Percentiles rank a stretch among this genome's conserved stretches.
Evolutionary conservation across 2,888 invertebrate species (phyloP).

Genomic region (Leptinotarsa peninsularis): DNA sequence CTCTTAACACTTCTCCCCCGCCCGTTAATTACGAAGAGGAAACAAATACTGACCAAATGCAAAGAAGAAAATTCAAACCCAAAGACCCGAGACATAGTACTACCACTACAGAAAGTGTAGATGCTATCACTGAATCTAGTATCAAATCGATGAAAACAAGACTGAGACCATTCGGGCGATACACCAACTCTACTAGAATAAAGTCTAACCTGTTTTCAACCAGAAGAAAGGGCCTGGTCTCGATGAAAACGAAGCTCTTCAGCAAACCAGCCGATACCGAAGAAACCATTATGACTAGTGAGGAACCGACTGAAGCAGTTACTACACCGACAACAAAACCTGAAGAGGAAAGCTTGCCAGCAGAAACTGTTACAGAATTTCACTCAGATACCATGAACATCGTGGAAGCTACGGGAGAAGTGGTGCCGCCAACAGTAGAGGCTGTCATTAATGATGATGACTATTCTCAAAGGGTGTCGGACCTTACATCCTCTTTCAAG

Average conservation of each 20-base stretch:
- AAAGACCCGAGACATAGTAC: constrained; percentile 60
- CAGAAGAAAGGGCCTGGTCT: constrained; percentile 51
- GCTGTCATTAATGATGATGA: constrained; percentile 40
- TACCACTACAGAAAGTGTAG: constrained; percentile 44
- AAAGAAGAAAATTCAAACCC: constrained; percentile 62
- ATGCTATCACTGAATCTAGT: constrained; percentile 55
- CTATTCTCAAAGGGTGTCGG: constrained; percentile 78
- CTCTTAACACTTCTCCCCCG: constrained; percentile 55
- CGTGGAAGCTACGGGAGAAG: constrained; percentile 52
- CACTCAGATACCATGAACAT: constrained; percentile 54
- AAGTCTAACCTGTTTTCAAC: constrained; percentile 8
- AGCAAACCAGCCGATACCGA: constrained; percentile 53
- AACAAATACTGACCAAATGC: constrained; percentile 59
- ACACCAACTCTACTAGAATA: constrained; percentile 56
- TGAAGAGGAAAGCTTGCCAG: constrained; percentile 53
- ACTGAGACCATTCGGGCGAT: constrained; percentile 60
- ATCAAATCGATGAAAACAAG: constrained; percentile 58
- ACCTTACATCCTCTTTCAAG: constrained; percentile 79
- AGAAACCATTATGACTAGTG: constrained; percentile 36
- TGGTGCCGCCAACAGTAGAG: constrained; percentile 50
- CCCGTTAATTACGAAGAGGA: constrained; percentile 61
- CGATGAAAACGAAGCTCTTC: constrained; percentile 63
- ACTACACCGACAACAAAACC: constrained; percentile 34
- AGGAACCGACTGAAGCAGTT: constrained; percentile 38
- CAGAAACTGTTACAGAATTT: constrained; percentile 65